Conservation (phyloP, 2,888 invertebrate species). For the Cryptocephalus moraei region DNA sequence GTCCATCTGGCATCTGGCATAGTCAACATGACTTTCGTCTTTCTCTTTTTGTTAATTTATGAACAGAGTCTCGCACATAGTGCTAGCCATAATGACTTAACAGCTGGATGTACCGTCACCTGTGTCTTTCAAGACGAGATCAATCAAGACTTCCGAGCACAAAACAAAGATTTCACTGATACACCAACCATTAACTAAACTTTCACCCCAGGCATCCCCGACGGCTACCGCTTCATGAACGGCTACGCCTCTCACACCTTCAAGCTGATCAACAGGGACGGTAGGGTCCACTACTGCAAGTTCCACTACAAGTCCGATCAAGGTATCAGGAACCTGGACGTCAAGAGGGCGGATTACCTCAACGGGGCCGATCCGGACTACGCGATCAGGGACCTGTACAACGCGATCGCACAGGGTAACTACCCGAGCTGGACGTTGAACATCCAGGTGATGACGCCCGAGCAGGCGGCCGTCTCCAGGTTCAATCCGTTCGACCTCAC, state of each 20-base stretch:
- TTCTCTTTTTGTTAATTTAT: no score
- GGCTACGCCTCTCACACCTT: constrained; percentile 94
- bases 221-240: constrained; percentile 89
- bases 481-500: constrained; percentile 93
- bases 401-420: constrained; percentile 68
- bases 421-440: constrained; percentile 71
- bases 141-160: no score
- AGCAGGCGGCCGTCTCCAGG: constrained; percentile 66
- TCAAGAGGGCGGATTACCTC: constrained; percentile 58
- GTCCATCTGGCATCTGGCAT: no score
- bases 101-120: no score
- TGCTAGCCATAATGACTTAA: no score
- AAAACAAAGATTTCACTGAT: no score
- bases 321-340: constrained; percentile 70
- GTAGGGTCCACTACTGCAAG: constrained; percentile 70
- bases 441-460: constrained; percentile 79
- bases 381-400: constrained; percentile 77
- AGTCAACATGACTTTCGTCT: no score
- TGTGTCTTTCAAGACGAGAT: no score
- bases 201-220: constrained; percentile 54
- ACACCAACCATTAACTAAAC: background rate
- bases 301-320: constrained; percentile 92
- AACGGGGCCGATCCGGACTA: constrained; percentile 80
- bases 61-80: no score
- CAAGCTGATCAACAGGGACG: constrained; percentile 72